Evolutionary conservation across 2,113 vertebrate genomes (phyloP).

Genomic region (Meles meles): DNA sequence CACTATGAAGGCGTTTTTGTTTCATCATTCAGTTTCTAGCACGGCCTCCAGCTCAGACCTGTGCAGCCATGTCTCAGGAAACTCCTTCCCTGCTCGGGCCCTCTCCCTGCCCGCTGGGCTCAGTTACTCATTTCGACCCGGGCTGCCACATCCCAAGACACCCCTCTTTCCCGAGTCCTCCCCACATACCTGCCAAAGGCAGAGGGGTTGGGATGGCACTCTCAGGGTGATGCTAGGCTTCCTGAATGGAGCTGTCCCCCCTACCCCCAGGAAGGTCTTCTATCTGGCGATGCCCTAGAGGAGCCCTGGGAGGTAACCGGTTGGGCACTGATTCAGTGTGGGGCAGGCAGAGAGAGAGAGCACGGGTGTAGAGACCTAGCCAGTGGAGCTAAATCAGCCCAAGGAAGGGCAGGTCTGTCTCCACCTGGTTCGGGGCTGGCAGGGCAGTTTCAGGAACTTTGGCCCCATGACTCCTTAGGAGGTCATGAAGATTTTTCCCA

Average conservation of each 20-base stretch:
- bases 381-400: neutral
- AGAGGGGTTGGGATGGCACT: neutral
- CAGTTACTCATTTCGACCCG: neutral
- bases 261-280: neutral
- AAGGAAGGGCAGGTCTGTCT: neutral
- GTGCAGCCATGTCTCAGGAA: neutral
- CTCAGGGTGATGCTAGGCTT: neutral
- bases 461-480: neutral
- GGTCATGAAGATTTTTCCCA: neutral
- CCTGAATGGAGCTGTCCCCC: neutral
- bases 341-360: neutral
- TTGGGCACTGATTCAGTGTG: neutral
- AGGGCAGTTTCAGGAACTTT: neutral
- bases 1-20: neutral
- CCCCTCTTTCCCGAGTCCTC: neutral
- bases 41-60: neutral
- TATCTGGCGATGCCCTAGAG: neutral
- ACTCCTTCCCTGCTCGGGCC: neutral
- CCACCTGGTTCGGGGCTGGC: neutral
- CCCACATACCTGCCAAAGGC: neutral
- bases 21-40: neutral
- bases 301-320: neutral
- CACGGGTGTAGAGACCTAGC: neutral
- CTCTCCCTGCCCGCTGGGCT: neutral
- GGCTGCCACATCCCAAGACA: neutral